Base-by-base conservation (phyloP, 2,113 vertebrate genomes). In the Toxotes jaculatrix region DNA sequence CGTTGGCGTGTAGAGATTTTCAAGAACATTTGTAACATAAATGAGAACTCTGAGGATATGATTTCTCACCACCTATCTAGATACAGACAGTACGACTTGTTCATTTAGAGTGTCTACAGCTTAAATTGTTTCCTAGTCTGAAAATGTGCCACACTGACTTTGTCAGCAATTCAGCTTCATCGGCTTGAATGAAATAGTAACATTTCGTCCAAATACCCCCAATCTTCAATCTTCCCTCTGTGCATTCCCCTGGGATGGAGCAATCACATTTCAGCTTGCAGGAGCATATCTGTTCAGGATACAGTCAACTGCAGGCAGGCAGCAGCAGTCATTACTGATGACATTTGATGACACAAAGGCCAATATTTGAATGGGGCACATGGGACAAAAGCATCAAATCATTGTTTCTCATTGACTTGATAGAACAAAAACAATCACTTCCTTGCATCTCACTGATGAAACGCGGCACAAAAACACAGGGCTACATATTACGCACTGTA, bases 301-400 rank as follows among this genome's bases (percentile, higher is more conserved):
- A 66, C 32, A 71, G 55, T 75, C 73, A 68, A n/a, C 73, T 16
- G 7, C 42, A 72, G 45, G 34, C 62, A 64, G 47, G 42, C 68
- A 21, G 32, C 76, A 60, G 79, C 56, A 71, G 59, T 79, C 79
- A 64, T 85, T 85, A 45, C 47, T 62, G 84, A 62, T 87, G 72
- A 34, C 79, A 79, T 88, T 79, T 80, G 43, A 81, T 36, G 71
- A 78, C 74, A 78, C 74, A 86, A 72, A 84, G 87, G 87, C 72
- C 72, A 84, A 40, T 55, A 77, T 79, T 66, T 80, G 68, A 86
- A 79, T 67, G 31, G 55, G 19, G 13, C 71, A 66, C 61, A 56
- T 34, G 60, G 63, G 66, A 84, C 57, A 43, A 74, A 79, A 55
- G 16, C 63, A 77, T 88, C 55, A 88, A 80, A 83, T 83, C 83